Percentiles rank a stretch among this genome's conserved stretches.
phyloP scores from a whole-genome alignment of 1,140 invertebrate genomes.

The Dendrolimus punctatus region DNA sequence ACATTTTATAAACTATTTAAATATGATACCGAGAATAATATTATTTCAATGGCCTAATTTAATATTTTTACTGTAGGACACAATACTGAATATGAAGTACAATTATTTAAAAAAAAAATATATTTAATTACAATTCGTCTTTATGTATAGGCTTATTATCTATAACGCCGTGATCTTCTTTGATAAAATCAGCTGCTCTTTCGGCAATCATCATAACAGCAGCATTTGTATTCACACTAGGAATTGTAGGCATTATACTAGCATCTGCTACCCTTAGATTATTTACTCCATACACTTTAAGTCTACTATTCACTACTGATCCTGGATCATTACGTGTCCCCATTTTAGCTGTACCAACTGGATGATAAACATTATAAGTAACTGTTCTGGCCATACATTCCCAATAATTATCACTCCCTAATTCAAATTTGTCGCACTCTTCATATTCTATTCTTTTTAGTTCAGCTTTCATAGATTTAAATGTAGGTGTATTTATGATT shows the following conservation, averaged over 20 bases:
- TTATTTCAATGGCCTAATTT: too few relatives aligned
- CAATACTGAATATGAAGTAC: too few relatives aligned
- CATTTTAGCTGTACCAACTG: constrained; percentile 87
- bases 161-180: constrained; percentile 55
- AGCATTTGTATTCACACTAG: constrained; percentile 82
- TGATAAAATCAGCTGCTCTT: constrained; percentile 87
- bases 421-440: constrained; percentile 40
- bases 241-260: constrained; percentile 82
- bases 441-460: constrained; percentile 48
- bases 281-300: constrained; percentile 79
- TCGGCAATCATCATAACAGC: constrained; percentile 89
- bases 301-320: constrained; percentile 82
- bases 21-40: too few relatives aligned
- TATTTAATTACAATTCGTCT: too few relatives aligned
- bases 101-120: too few relatives aligned
- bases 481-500: constrained; percentile 40
- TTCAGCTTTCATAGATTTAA: constrained; percentile 33
- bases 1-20: too few relatives aligned
- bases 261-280: constrained; percentile 83
- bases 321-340: constrained; percentile 75
- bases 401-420: constrained; percentile 48
- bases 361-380: constrained; percentile 58
- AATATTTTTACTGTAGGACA: too few relatives aligned
- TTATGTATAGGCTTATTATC: too few relatives aligned
- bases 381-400: constrained; percentile 56